Evolutionary conservation across 1,140 invertebrate species (phyloP).

Genomic region (Vanessa tameamea): DNA sequence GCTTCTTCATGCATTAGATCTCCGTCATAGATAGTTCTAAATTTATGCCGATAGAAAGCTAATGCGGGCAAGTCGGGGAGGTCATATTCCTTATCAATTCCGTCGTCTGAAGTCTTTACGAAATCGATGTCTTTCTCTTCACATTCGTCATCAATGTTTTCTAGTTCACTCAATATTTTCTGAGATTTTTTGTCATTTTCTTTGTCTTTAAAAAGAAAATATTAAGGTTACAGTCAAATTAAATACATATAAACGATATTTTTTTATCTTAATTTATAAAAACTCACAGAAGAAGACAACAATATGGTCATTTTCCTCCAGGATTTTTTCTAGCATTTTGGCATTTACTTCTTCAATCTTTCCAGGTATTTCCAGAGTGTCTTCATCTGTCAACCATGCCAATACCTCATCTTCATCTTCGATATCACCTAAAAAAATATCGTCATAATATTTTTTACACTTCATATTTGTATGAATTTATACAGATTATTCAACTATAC

Average conservation of each 20-base stretch:
- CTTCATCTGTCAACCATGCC: slow-evolving; percentile 94
- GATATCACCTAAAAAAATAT: slow-evolving; percentile 85
- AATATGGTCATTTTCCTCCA: slow-evolving; percentile 92
- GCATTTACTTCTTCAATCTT: slow-evolving; percentile 96
- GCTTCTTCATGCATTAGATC: slow-evolving; percentile 96
- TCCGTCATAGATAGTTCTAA: slow-evolving; percentile 92
- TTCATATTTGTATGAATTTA: neutral
- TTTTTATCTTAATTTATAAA: neutral
- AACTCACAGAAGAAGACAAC: slow-evolving; percentile 96
- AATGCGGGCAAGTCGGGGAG: slow-evolving; percentile 90
- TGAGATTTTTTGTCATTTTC: slow-evolving; percentile 94
- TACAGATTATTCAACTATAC: neutral
- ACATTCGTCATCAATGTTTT: slow-evolving; percentile 97
- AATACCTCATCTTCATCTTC: slow-evolving; percentile 95
- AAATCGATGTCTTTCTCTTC: slow-evolving; percentile 96
- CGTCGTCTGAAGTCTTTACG: slow-evolving; percentile 95
- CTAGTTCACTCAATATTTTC: slow-evolving; percentile 93
- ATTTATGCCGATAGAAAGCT: slow-evolving; percentile 94
- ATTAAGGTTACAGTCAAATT: slow-evolving; percentile 1
- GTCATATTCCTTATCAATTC: slow-evolving; percentile 94
- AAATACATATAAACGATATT: neutral
- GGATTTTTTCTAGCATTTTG: slow-evolving; percentile 94
- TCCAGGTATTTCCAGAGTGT: slow-evolving; percentile 94
- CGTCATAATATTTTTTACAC: neutral
- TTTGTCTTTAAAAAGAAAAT: slow-evolving; percentile 83